A percentile compares a stretch with the other conserved stretches of the same genome.
Conservation (phyloP, 30 jellyfish, hydroid and myxozoan species). For the Turritopsis rubra region DNA sequence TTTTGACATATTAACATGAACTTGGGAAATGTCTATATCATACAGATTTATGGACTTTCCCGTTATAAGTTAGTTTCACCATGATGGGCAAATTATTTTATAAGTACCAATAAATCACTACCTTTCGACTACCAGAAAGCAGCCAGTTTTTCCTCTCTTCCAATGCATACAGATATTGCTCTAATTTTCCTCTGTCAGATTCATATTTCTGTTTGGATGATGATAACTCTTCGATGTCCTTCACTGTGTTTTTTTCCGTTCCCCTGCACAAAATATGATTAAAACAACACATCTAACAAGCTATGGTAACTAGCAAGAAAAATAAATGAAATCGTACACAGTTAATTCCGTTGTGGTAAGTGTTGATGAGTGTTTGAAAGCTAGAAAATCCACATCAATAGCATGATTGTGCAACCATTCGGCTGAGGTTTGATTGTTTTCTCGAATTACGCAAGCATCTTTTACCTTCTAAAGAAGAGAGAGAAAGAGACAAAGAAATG, state of each 20-base stretch:
- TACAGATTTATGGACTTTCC: no score
- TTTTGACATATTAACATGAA: no score
- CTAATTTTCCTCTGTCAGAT: neutral
- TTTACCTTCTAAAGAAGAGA: neutral
- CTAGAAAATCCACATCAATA: neutral
- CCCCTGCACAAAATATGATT: neutral
- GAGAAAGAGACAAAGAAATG: neutral
- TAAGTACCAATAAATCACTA: neutral
- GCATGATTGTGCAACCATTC: conserved; percentile 1
- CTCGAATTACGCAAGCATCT: neutral
- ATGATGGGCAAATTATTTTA: neutral
- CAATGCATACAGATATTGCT: conserved; percentile 21
- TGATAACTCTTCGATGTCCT: neutral
- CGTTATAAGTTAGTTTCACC: neutral
- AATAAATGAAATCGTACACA: neutral
- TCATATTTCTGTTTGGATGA: neutral
- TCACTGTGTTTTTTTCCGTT: neutral
- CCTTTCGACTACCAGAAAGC: conserved; percentile 67
- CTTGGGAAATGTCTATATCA: no score
- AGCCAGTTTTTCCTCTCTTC: conserved; percentile 74
- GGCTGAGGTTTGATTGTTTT: neutral
- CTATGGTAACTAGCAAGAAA: neutral
- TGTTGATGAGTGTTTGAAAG: neutral
- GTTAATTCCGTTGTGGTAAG: neutral
- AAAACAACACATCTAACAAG: neutral